Percentiles rank a stretch among this genome's conserved stretches.
Evolutionary conservation across 2,113 vertebrate genomes (phyloP).

Genomic region (Talpa occidentalis): DNA sequence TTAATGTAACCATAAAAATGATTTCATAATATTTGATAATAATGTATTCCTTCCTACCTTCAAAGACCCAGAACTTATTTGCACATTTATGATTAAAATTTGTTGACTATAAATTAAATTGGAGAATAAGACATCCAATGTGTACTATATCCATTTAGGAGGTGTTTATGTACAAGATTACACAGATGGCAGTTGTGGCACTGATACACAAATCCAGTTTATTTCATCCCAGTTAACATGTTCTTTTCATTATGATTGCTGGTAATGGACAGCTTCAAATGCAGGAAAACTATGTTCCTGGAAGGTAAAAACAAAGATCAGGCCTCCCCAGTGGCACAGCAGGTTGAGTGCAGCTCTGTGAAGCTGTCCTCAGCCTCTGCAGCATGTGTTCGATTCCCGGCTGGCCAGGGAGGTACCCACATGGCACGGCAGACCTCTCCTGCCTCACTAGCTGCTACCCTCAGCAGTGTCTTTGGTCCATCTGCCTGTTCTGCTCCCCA

Average conservation of each 20-base stretch:
- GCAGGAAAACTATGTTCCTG: too few species aligned
- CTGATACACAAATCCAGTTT: background rate
- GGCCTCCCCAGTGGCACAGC: too few species aligned
- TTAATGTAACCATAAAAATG: background rate
- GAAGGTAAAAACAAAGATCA: too few species aligned
- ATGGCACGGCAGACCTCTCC: too few species aligned
- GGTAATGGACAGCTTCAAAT: too few species aligned
- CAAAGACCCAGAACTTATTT: background rate
- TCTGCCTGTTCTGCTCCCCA: too few species aligned
- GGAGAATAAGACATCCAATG: background rate
- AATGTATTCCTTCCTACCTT: background rate
- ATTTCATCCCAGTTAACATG: background rate
- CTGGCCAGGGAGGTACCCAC: too few species aligned
- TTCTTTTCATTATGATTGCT: background rate
- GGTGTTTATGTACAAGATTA: background rate
- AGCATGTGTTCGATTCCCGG: too few species aligned
- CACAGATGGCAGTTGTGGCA: rapidly evolving
- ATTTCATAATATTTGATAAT: background rate
- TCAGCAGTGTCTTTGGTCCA: too few species aligned
- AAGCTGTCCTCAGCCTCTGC: too few species aligned
- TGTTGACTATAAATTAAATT: background rate
- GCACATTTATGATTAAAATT: background rate
- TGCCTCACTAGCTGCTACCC: too few species aligned
- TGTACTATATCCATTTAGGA: background rate
- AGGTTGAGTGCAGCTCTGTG: too few species aligned